Percentiles rank a stretch among this genome's conserved stretches.
These are phyloP conservation scores for Drosophila bifasciata DNA, from an alignment of 1,140 invertebrate genomes.

Conservation along the genomic window DNA sequence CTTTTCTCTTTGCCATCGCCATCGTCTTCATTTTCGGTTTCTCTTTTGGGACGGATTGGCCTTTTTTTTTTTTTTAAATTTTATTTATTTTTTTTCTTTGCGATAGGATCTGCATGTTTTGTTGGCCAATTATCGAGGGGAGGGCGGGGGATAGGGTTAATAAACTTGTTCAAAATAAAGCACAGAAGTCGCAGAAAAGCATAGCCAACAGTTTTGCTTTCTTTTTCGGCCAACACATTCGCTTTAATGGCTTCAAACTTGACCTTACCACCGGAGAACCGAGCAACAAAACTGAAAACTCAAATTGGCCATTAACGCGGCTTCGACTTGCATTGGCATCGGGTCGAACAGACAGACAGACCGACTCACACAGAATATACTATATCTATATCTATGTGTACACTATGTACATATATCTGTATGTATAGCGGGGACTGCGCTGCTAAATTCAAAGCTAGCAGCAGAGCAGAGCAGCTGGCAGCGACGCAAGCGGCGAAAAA, in stretches of 20 bases:
- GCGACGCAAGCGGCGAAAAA: conserved; percentile 40
- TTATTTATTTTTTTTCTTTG: conserved; percentile 27
- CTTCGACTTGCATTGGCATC: conserved; percentile 62
- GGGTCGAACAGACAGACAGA: conserved; percentile 37
- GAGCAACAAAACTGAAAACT: conserved; percentile 38
- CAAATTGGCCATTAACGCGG: conserved; percentile 67
- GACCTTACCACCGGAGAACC: conserved; percentile 72
- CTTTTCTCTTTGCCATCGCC: conserved; percentile 8
- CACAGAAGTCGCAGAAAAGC: conserved; percentile 26
- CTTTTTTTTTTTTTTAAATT: no score
- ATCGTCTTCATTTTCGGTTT: conserved; percentile 17
- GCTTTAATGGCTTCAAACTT: conserved; percentile 71
- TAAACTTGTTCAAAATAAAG: conserved; percentile 70
- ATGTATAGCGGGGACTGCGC: conserved; percentile 37
- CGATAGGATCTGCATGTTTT: conserved; percentile 64
- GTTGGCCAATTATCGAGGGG: conserved; percentile 36
- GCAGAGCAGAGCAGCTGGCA: not conserved
- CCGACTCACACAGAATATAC: conserved; percentile 25
- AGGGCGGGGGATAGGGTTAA: conserved; percentile 63
- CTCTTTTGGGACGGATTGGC: conserved; percentile 6
- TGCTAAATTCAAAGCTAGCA: conserved; percentile 20
- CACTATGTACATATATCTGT: conserved; percentile 5
- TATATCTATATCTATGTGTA: not conserved
- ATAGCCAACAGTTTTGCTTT: conserved; percentile 66
- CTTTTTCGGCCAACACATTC: conserved; percentile 62